A percentile compares a stretch with the other conserved stretches of the same genome.
Conservation (phyloP, 1,140 invertebrate genomes). For the Pristionchus pacificus region DNA sequence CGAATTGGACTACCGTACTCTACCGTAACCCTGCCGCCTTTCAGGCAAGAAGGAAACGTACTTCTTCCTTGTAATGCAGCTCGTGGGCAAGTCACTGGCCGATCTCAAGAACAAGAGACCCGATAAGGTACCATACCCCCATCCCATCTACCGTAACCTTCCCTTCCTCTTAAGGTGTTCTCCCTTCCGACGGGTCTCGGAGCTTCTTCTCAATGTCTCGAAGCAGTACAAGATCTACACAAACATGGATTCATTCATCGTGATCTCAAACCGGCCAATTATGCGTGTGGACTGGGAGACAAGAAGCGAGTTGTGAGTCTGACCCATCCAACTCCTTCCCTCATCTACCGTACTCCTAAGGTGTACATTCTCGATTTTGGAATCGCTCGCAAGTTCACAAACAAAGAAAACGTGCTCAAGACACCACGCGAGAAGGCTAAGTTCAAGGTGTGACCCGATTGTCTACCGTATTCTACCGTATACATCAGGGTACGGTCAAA, state of each 20-base stretch:
- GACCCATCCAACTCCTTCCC: no score
- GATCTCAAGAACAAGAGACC: constrained; percentile 23
- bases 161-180: constrained; percentile 24
- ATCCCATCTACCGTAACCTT: constrained; percentile 10
- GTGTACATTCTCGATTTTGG: neutral
- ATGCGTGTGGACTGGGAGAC: neutral
- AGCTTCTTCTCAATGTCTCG: constrained; percentile 34
- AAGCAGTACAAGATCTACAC: constrained; percentile 41
- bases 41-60: constrained; percentile 25
- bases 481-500: constrained; percentile 41
- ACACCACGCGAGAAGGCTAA: neutral
- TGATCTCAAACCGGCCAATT: constrained; percentile 37
- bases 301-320: neutral
- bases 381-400: neutral
- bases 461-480: neutral
- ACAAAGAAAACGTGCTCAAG: neutral
- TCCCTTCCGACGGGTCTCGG: constrained; percentile 35
- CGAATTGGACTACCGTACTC: neutral
- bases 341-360: neutral
- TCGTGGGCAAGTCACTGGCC: constrained; percentile 25
- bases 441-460: neutral
- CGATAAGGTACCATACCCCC: neutral
- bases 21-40: no score
- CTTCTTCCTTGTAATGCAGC: constrained; percentile 33
- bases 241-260: constrained; percentile 39